phyloP scores from a whole-genome alignment of 2,113 vertebrate genomes.

The Syngnathus typhle region DNA sequence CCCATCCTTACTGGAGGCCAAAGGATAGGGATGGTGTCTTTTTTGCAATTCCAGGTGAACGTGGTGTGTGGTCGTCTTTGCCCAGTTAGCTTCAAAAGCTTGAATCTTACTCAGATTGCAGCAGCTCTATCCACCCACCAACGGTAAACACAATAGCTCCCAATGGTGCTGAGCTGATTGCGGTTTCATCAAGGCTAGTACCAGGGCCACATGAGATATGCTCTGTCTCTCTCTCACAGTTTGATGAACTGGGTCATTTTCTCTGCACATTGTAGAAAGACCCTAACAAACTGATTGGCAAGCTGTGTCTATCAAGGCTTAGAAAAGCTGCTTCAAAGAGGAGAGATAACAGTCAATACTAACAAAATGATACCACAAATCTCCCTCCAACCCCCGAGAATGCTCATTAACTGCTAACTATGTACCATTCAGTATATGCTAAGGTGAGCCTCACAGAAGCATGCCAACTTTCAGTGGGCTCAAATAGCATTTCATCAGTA shows the following conservation, averaged over 20 bases:
- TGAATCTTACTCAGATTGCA: slow-evolving; percentile 41
- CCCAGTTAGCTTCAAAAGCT: slow-evolving; percentile 46
- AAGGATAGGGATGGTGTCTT: slow-evolving; percentile 29
- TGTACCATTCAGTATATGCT: slow-evolving; percentile 55
- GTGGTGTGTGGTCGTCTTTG: slow-evolving; percentile 33
- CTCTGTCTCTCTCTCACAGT: slow-evolving; percentile 44
- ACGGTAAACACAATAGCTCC: slow-evolving; percentile 56
- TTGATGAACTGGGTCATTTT: slow-evolving; percentile 59
- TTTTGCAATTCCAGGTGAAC: slow-evolving; percentile 48
- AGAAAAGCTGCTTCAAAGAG: slow-evolving; percentile 34
- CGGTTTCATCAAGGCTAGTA: slow-evolving; percentile 41
- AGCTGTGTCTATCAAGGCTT: slow-evolving; percentile 42
- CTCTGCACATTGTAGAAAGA: slow-evolving; percentile 38
- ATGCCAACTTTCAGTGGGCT: slow-evolving; percentile 48
- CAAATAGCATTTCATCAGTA: slow-evolving; percentile 20
- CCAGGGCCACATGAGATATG: slow-evolving; percentile 35
- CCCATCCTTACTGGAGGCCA: slow-evolving; percentile 2
- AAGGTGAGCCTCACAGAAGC: slow-evolving; percentile 59
- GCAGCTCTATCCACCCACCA: slow-evolving; percentile 37
- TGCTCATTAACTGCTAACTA: slow-evolving; percentile 68
- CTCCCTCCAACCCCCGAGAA: slow-evolving; percentile 55
- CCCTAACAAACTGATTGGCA: slow-evolving; percentile 46
- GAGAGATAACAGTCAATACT: slow-evolving; percentile 27
- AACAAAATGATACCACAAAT: slow-evolving; percentile 33
- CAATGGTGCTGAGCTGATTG: slow-evolving; percentile 48